Percentiles rank a stretch among this genome's conserved stretches.
phyloP scores from a whole-genome alignment of 2,797 vertebrate species.

The Gallinago solitaria region DNA sequence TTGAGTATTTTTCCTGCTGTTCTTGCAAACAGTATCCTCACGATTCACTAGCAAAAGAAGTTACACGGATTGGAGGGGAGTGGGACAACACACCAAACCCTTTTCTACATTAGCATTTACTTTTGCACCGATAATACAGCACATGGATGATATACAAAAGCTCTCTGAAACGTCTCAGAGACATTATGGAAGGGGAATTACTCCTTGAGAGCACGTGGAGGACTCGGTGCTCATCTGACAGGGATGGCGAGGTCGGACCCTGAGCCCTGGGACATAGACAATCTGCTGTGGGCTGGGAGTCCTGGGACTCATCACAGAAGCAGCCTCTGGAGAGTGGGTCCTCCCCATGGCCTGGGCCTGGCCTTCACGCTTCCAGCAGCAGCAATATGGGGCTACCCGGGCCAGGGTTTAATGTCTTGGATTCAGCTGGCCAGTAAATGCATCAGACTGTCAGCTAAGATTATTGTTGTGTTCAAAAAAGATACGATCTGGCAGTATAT shows the following conservation, averaged over 20 bases:
- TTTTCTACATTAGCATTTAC: neutral
- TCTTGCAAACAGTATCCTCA: neutral
- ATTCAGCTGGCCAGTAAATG: neutral
- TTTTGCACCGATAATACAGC: neutral
- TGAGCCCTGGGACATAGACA: fast-evolving
- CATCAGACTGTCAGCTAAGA: neutral
- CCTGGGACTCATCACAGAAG: neutral
- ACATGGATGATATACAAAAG: neutral
- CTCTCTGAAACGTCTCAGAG: neutral
- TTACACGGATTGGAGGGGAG: neutral
- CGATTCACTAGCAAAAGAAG: neutral
- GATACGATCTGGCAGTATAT: neutral
- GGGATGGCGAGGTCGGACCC: fast-evolving
- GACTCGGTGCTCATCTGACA: neutral
- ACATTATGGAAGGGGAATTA: neutral
- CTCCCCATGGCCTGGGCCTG: neutral
- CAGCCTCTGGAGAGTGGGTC: neutral
- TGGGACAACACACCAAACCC: neutral
- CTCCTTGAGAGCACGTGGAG: neutral
- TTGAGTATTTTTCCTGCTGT: neutral
- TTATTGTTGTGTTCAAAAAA: neutral
- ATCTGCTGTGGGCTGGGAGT: neutral
- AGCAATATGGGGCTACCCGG: neutral
- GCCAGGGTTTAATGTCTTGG: neutral
- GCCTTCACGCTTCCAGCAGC: neutral